Evolutionary conservation across 2,797 vertebrate genomes (phyloP).

Genomic region (Melanotaenia pygmaea): DNA sequence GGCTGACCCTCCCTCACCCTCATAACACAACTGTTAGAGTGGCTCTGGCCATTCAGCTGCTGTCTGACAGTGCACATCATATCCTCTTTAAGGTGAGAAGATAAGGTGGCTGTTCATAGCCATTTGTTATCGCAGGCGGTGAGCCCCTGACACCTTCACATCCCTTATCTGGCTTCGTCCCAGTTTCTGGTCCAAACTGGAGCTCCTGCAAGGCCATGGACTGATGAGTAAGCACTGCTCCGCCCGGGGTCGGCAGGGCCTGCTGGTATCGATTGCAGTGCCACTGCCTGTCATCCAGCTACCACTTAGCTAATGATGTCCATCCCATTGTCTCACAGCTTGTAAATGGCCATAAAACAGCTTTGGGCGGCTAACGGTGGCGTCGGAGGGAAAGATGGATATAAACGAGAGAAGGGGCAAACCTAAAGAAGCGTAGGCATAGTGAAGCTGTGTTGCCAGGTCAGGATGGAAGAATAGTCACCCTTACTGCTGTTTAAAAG

Average conservation of each 20-base stretch:
- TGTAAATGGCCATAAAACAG: slow-evolving; percentile 70
- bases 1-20: slow-evolving; percentile 49
- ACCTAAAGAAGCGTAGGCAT: slow-evolving; percentile 53
- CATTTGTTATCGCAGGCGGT: slow-evolving; percentile 69
- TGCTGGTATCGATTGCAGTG: slow-evolving; percentile 71
- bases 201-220: slow-evolving; percentile 43
- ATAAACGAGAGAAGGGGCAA: slow-evolving; percentile 42
- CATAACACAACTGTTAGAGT: slow-evolving; percentile 55
- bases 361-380: slow-evolving; percentile 9
- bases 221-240: slow-evolving; percentile 77
- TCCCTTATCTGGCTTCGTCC: slow-evolving; percentile 72
- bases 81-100: slow-evolving; percentile 76
- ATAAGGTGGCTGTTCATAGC: slow-evolving; percentile 74
- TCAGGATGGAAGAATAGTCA: slow-evolving; percentile 27
- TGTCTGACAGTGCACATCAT: slow-evolving; percentile 72
- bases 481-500: slow-evolving; percentile 9
- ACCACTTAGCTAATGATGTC: slow-evolving; percentile 85
- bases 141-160: slow-evolving; percentile 63
- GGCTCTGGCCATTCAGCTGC: slow-evolving; percentile 54
- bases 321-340: slow-evolving; percentile 63
- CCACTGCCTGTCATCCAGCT: slow-evolving; percentile 75
- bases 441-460: slow-evolving; percentile 37
- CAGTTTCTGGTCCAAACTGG: slow-evolving; percentile 36
- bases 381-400: slow-evolving; percentile 60
- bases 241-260: slow-evolving; percentile 52